Base-by-base conservation (phyloP, 2,888 invertebrate species). In the Drosophila phalerata region DNA sequence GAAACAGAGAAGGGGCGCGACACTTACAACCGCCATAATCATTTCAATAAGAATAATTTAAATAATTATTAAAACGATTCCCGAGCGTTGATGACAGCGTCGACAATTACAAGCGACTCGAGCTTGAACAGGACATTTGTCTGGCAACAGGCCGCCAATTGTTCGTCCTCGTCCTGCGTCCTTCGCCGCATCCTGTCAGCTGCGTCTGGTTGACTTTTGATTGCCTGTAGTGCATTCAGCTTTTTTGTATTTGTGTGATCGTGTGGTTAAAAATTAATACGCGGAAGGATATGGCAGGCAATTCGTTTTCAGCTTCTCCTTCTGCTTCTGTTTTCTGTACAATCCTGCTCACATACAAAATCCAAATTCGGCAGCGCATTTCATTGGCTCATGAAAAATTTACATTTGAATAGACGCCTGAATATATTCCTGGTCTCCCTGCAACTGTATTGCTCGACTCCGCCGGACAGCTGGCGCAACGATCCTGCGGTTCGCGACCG, bases 41-140 rank as follows among this genome's bases (percentile, higher is more conserved):
- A 87, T 87, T 89, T 88, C 90, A 90, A 90, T 89, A 90, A 90
- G 90, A 90, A 90, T 90, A 87, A 87, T 88, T 86, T 86, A 86
- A 86, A 88, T 88, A 88, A 87, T 85, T 88, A 87, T 90, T 89
- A 82, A 89, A 88, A 85, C 85, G 85, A 88, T 88, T 83, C 81
- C 78, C 85, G 80, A 82, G 85, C 80, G 83, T 58, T 70, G 73
- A 79, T 64, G 74, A 77, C 75, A 69, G 73, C 79, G 68, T 58
- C 83, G 85, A 81, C 85, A 87, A 85, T 87, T 82, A 85, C 85
- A 73, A 73, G 67, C 68, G 69, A 69, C 70, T 69, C 53, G 38
- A 58, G 47, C 43, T 48, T 42, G 45, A 45, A 43, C 51, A 60
- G 63, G 60, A 60, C 75, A 79, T 67, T 84, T 42, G 77, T 38